Evolutionary conservation across 2,797 vertebrate species (phyloP), one percentile per base, ranked within the genome.

Genomic region (Notoglanidium macrostoma): DNA sequence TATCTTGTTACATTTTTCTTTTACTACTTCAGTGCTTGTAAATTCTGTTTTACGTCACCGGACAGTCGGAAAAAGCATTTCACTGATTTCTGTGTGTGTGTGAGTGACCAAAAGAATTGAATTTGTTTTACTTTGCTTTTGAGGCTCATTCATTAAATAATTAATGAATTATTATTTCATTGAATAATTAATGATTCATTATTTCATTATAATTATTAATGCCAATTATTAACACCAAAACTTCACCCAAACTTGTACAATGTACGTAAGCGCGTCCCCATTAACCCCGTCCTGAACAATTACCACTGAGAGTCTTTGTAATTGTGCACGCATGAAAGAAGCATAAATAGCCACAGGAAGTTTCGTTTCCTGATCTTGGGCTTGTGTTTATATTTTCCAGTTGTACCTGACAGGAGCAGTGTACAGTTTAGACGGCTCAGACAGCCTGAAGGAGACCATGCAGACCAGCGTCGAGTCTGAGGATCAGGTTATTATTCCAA

Each of bases 371-470:
- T 32, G 46, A 11, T 44, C 17, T 51, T 83, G 3, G 23, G 14
- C 59, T 19, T 89, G 29, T 54, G 46, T 68, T 83, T 61, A 29
- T 3, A 23, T 83, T 70, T 70, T 83, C 5, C 15, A 99, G 98
- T 92, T 99, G 35, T 99, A 99, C 92, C 93, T 99, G 94, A 99
- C 98, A 2, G 98, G 98, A 65, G 98, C 97, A 0, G 98, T 99
- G 23, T 99, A 96, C 95, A 99, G 98, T 90, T 95, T 99, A 89
- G 98, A 99, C 26, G 98, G 98, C 19, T 97, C 98, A 0, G 96
- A 99, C 57, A 97, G 96, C 86, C 94, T 99, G 89, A 98, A 96
- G 91, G 97, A 99, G 83, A 99, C 98, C 9, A 99, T 99, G 98
- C 97, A 99, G 94, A 95, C 96, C 0, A 92, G 92, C 57, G 78